Conservation (phyloP, 2,888 invertebrate species). For the Philereme vetulata region DNA sequence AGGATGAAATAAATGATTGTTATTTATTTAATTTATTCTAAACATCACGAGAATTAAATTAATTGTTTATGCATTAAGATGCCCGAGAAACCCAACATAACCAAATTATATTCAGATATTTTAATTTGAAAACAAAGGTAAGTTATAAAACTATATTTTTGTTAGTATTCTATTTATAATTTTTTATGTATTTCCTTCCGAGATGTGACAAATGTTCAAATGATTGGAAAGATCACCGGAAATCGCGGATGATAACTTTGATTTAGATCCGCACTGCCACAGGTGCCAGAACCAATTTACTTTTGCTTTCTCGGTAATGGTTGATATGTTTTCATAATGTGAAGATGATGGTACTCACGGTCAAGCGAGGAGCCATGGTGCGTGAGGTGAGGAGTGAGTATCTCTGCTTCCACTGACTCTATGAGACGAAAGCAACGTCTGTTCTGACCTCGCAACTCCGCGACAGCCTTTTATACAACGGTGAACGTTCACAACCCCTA, state of each 20-base stretch:
- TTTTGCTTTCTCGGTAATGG: slow-evolving; percentile 28
- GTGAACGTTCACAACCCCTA: slow-evolving; percentile 75
- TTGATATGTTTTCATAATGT: slow-evolving; percentile 10
- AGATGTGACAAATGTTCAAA: neutral
- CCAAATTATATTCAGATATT: too few relatives aligned
- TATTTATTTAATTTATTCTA: too few relatives aligned
- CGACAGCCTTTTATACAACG: slow-evolving; percentile 71
- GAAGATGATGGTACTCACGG: slow-evolving; percentile 62
- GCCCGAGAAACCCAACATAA: too few relatives aligned
- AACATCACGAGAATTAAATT: too few relatives aligned
- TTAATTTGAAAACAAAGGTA: too few relatives aligned
- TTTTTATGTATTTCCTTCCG: too few relatives aligned
- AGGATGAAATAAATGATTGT: too few relatives aligned
- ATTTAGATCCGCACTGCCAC: slow-evolving; percentile 11
- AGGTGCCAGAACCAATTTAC: slow-evolving; percentile 19
- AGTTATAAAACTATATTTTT: too few relatives aligned
- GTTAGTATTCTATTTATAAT: too few relatives aligned
- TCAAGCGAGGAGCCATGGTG: slow-evolving; percentile 70
- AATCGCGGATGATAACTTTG: slow-evolving; percentile 4
- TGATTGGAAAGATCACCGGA: slow-evolving; percentile 2
- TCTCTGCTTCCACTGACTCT: slow-evolving; percentile 50
- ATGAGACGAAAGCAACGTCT: slow-evolving; percentile 55
- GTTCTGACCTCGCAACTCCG: slow-evolving; percentile 52
- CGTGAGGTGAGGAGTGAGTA: slow-evolving; percentile 54
- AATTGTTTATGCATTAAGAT: too few relatives aligned